Evolutionary conservation across 2,113 vertebrate species (phyloP), one percentile per base, ranked within the genome.

Genomic region (Lucifuga dentata): DNA sequence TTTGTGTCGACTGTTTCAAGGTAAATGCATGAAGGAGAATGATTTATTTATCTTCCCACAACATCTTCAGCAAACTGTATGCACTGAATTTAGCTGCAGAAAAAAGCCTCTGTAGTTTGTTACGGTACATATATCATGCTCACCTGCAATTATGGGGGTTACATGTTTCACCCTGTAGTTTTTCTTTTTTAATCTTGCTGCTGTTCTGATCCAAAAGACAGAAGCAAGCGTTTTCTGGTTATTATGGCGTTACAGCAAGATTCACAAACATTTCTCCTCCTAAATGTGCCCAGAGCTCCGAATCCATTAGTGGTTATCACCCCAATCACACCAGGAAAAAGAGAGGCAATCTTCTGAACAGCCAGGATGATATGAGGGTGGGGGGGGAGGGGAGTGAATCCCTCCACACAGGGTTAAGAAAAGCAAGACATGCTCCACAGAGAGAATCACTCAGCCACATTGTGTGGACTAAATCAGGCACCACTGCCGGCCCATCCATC

Each of bases 301-400:
- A 61, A 76, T 80, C 84, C 71, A 85, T 89, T 89, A 82, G 73
- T n/a, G 62, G 67, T 69, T 83, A 87, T 88, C 85, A 33, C 62
- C 64, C 36, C 74, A 56, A 68, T 82, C 86, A 48, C 53, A 26
- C 36, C 38, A n/a, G 57, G 67, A 48, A 56, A 68, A 36, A 73
- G 32, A 38, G 61, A 81, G 73, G 77, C 78, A 78, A 80, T 83
- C 68, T 73, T 43, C 48, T 35, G 61, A 68, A 52, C 67, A 20
- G 29, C 24, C 9, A 33, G 10, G 51, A 48, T 33, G 19, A n/a
- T 33, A 5, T 1, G 3, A 0, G 1, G 46, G 8, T n/a, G 32
- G n/a, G 2, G 6, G 51, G 36, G 35, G 7, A 17, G 26, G n/a
- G 11, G 8, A 17, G 8, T 29, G 26, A 29, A 3, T 29, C 26